Evolutionary conservation across 2,888 invertebrate genomes (phyloP), one percentile per base, ranked within the genome.

Genomic region (Drosophila pseudotakahashii): DNA sequence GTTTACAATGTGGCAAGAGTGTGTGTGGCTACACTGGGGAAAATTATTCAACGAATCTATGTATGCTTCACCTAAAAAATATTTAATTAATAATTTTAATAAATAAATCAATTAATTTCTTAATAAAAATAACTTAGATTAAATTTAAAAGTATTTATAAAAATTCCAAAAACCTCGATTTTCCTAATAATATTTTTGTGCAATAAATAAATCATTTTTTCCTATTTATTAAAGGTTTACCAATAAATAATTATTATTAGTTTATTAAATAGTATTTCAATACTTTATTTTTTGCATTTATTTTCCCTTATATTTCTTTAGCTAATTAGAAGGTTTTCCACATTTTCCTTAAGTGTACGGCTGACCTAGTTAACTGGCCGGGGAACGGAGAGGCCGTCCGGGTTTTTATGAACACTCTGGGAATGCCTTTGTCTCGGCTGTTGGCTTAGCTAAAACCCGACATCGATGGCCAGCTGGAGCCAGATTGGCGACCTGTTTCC

Each of bases 321-420:
- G n/a, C 16, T 57, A 37, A 48, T 26, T n/a, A 37, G 3, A 2
- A 2, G 1, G 6, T 1, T 2, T 2, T 0, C 10, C 11, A 7
- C 2, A 7, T 13, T 50, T 44, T 69, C 34, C 61, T 54, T 44
- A 30, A 57, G 68, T 66, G 50, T 44, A 41, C 26, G 30, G 39
- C 39, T 85, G 81, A 81, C 81, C 81, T 82, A 81, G 71, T 79
- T 81, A 57, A 54, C 51, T 59, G 51, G 45, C 37, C 47, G 70
- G 72, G 66, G 45, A 45, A 41, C 48, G 72, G 66, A 67, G 69
- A 73, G 74, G 75, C 62, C 70, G 73, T 69, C 75, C 26, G 62
- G 71, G 77, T 48, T 82, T 82, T 82, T 82, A 82, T 82, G 82
- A 82, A 82, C 84, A 86, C 87, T 74, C 78, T 75, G 75, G 83